Conservation (phyloP, 2,797 vertebrate genomes). For the Pogoniulus pusillus region DNA sequence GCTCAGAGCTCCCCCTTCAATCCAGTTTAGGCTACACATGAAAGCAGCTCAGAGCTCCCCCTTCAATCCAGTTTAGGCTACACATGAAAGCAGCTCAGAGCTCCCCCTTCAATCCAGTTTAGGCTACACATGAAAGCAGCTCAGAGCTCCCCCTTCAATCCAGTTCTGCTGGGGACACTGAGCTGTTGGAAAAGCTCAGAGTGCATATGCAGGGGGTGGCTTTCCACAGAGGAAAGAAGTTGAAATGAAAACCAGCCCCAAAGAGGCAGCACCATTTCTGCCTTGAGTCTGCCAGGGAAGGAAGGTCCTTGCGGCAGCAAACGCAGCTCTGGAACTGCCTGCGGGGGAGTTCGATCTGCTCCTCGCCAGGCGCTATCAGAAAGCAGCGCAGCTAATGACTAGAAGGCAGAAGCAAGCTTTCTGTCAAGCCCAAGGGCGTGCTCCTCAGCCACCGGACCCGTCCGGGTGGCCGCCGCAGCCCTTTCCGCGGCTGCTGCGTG, state of each 20-base stretch:
- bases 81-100: too few species aligned
- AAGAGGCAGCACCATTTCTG: not conserved
- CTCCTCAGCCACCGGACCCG: not conserved
- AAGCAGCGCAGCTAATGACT: not conserved
- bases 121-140: not conserved
- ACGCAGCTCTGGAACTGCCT: constrained; percentile 26
- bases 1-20: too few species aligned
- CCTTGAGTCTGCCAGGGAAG: constrained; percentile 2
- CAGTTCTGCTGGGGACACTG: not conserved
- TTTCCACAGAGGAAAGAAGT: constrained; percentile 14
- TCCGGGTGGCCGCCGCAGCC: constrained; percentile 35
- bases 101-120: too few species aligned
- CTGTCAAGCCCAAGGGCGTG: not conserved
- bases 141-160: not conserved
- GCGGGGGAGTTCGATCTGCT: constrained; percentile 49
- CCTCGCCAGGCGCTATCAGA: not conserved
- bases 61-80: not conserved
- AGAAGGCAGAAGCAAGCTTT: constrained; percentile 45
- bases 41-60: too few species aligned
- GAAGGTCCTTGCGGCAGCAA: not conserved
- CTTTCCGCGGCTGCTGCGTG: constrained; percentile 7
- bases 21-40: too few species aligned
- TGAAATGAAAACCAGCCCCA: not conserved
- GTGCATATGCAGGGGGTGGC: constrained; percentile 6
- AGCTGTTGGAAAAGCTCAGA: not conserved